Percentiles rank a stretch among this genome's conserved stretches.
phyloP scores from a whole-genome alignment of 2,113 vertebrate genomes.

The Caretta caretta region DNA sequence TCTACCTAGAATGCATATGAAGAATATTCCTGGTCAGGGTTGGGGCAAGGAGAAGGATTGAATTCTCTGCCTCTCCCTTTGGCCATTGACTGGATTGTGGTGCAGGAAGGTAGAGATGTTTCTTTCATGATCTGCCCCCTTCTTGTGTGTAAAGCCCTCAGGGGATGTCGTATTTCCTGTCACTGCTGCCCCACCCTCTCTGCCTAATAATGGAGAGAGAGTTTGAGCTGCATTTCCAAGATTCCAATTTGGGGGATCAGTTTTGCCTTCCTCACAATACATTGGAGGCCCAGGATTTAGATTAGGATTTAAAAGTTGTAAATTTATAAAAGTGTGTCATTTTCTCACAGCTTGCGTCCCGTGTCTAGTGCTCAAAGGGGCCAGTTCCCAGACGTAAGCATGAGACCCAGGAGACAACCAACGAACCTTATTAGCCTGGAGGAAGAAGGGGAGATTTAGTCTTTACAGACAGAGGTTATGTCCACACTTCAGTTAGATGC shows the following conservation, averaged over 20 bases:
- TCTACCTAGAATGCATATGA: not conserved
- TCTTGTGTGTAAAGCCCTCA: accelerated
- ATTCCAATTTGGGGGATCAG: accelerated
- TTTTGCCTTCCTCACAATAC: not conserved
- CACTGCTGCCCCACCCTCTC: accelerated
- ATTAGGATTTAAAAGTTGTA: not conserved
- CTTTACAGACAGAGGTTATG: not conserved
- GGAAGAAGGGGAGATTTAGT: not conserved
- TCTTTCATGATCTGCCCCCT: not conserved
- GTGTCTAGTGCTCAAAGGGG: not conserved
- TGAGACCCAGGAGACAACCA: not conserved
- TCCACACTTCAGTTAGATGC: not conserved
- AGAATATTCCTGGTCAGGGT: not conserved
- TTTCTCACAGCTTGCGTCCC: not conserved
- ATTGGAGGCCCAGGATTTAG: not conserved
- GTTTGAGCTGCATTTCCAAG: accelerated
- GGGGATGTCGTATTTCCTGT: not conserved
- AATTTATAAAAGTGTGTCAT: not conserved
- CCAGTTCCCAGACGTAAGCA: not conserved
- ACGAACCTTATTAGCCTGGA: not conserved
- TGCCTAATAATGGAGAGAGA: accelerated
- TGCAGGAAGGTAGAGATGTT: not conserved
- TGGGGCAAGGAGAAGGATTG: too few species aligned
- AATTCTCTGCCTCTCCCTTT: too few species aligned
- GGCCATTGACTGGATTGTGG: accelerated